Evolutionary conservation across 2,113 vertebrate species (phyloP), one percentile per base, ranked within the genome.

Genomic region (Cyphomyrus plagiostoma): DNA sequence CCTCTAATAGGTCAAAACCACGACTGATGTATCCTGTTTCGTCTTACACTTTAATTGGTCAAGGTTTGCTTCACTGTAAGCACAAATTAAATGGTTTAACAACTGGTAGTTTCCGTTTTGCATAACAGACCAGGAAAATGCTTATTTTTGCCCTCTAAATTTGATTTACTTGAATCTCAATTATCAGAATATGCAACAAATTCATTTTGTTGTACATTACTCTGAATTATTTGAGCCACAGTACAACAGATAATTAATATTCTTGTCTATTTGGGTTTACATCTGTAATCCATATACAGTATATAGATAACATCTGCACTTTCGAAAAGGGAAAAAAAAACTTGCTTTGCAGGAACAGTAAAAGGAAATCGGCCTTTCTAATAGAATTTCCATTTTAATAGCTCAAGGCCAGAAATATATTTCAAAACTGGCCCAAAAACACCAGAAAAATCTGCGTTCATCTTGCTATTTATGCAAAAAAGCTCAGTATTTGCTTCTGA

Each of bases 271-370:
- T 86, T 80, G 89, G 35, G 46, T 85, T 92, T 90, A 89, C 89
- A 93, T 93, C 90, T 92, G 89, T 82, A 91, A 92, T 90, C 89
- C 35, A 90, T 89, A 91, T 90, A 74, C 62, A 90, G n/a, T 83
- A 86, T 85, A 7, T 10, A 93, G 90, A 93, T 88, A 91, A 82
- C 90, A 90, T 92, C 90, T 66, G 89, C 90, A 85, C 84, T 92
- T 92, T 92, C 84, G 86, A 74, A 89, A 70, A 66, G 8, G 10
- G 35, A 15, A 19, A 2, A 53, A 85, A 49, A 74, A 88, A 88
- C 89, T 91, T 92, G 70, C 42, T 89, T 50, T 89, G 70, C 46
- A 82, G 15, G 23, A 91, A 91, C 46, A 88, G 15, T 52, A 91
- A 92, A 90, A 87, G 88, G 87, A 93, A 91, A 94, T 90, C 66